Percentiles rank a stretch among this genome's conserved stretches.
These are phyloP conservation scores for Megaptera novaeangliae DNA, from an alignment of 2,113 vertebrate species.

Conservation along the genomic window DNA sequence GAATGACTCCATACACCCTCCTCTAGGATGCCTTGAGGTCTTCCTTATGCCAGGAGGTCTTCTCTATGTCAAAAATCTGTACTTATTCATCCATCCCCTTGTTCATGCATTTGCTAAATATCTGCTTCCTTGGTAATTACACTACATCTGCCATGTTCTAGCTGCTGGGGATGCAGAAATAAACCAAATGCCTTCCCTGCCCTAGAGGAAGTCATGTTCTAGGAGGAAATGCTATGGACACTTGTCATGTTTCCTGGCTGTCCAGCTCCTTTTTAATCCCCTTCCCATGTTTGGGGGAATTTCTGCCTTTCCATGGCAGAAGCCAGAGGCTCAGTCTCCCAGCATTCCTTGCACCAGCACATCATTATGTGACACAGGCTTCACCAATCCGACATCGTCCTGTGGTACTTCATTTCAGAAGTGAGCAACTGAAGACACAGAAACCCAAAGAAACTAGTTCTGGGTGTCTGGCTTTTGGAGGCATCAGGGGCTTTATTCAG, in stretches of 20 bases:
- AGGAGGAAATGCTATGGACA: neutral
- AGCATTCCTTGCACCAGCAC: neutral
- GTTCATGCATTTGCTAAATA: neutral
- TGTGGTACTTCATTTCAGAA: neutral
- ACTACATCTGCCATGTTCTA: accelerated
- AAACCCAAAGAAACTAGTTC: neutral
- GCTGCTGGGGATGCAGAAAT: neutral
- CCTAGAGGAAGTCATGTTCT: neutral
- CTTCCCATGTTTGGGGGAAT: neutral
- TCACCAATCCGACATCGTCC: neutral
- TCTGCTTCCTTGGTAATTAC: neutral
- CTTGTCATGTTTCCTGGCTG: neutral
- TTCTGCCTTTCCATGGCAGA: neutral
- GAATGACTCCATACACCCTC: neutral
- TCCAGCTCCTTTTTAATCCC: neutral
- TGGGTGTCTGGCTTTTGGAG: neutral
- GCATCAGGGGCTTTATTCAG: neutral
- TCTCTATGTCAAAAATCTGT: no score
- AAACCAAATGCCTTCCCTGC: neutral
- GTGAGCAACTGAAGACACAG: neutral
- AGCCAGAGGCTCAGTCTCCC: neutral
- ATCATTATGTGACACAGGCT: neutral
- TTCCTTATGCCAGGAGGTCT: neutral
- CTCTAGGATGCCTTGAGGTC: neutral
- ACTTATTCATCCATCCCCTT: neutral